Conservation (phyloP, 1,140 invertebrate genomes). For the Eciton burchellii region DNA sequence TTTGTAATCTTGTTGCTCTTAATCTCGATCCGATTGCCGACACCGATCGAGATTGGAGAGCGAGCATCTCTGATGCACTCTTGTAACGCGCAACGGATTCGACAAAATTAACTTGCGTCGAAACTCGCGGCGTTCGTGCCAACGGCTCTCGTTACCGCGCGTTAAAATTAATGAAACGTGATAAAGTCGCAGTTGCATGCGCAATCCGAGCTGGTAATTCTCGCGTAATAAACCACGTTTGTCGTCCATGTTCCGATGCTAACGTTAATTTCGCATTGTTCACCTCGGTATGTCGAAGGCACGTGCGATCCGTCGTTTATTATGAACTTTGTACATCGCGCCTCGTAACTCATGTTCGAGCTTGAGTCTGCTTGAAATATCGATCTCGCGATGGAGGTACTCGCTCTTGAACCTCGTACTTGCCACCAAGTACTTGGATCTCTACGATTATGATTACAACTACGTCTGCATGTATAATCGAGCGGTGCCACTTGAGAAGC, state of each 20-base stretch:
- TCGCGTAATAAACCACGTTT: not conserved
- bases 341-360: not conserved
- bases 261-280: conserved; percentile 18
- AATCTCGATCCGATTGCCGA: conserved; percentile 4
- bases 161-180: conserved; percentile 44
- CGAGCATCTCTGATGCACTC: not conserved
- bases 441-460: conserved; percentile 55
- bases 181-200: not conserved
- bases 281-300: not conserved
- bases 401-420: conserved; percentile 48
- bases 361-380: conserved; percentile 12
- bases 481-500: conserved; percentile 71
- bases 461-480: conserved; percentile 56
- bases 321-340: not conserved
- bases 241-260: conserved; percentile 2
- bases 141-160: not conserved
- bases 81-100: not conserved
- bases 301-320: not conserved
- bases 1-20: too few species aligned
- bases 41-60: conserved; percentile 1
- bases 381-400: conserved; percentile 18
- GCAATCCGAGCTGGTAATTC: not conserved
- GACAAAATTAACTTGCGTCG: not conserved
- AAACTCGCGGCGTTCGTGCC: not conserved
- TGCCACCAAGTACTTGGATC: conserved; percentile 10